Percentiles rank a stretch among this genome's conserved stretches.
Conservation (phyloP, 2,888 invertebrate genomes). For the Hedychridium roseum region DNA sequence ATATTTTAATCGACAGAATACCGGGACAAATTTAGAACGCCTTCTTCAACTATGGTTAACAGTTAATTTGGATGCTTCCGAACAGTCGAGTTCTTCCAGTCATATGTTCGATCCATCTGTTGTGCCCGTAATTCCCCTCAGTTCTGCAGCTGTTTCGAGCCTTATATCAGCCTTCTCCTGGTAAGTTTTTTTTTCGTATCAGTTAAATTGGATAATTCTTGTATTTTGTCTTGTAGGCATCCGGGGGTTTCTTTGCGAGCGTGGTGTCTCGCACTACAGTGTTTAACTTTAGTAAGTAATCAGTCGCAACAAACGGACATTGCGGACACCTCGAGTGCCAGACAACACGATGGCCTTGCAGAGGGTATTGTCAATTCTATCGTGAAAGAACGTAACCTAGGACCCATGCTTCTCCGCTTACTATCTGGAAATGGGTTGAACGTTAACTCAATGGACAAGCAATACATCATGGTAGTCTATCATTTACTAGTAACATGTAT, state of each 20-base stretch:
- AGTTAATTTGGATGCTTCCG: conserved; percentile 74
- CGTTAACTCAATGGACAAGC: conserved; percentile 65
- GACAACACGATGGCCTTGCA: conserved; percentile 52
- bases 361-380: conserved; percentile 73
- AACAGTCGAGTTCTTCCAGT: conserved; percentile 47
- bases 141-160: conserved; percentile 72
- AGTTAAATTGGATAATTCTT: no score
- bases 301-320: conserved; percentile 62
- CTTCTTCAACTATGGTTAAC: conserved; percentile 88
- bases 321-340: conserved; percentile 47
- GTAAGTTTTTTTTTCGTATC: no score
- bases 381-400: conserved; percentile 73
- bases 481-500: no score
- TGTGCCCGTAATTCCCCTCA: conserved; percentile 73
- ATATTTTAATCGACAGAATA: conserved; percentile 12
- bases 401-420: conserved; percentile 73
- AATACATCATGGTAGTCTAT: conserved; percentile 64
- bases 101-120: conserved; percentile 69
- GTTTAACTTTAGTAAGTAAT: conserved; percentile 77
- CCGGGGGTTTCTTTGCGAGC: conserved; percentile 76
- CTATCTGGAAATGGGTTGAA: conserved; percentile 72
- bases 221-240: conserved; percentile 57
- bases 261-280: conserved; percentile 82
- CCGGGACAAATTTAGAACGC: conserved; percentile 77
- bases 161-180: conserved; percentile 74